phyloP scores from a whole-genome alignment of 2,888 invertebrate genomes.

The Chironomus riparius region DNA sequence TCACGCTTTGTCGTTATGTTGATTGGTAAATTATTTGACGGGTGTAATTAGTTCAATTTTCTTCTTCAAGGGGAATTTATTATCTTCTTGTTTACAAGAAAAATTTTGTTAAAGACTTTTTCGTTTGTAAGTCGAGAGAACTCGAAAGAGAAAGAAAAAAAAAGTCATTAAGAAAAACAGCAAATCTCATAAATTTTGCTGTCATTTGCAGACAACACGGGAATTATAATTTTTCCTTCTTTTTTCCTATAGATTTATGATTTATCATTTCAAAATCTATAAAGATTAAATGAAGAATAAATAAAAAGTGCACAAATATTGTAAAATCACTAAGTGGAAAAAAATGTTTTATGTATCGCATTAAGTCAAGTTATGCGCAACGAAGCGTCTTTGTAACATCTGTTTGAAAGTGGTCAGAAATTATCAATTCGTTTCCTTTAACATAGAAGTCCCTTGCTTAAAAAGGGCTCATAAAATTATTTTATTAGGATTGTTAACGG shows the following conservation, averaged over 20 bases:
- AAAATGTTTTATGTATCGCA: neutral
- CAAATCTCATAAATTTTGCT: conserved; percentile 25
- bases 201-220: conserved; percentile 22
- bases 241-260: conserved; percentile 7
- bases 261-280: conserved; percentile 4
- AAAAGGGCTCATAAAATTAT: neutral
- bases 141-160: neutral
- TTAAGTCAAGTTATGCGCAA: conserved; percentile 10
- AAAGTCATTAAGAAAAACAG: conserved; percentile 23
- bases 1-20: conserved; percentile 10
- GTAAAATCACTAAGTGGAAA: conserved; percentile 8
- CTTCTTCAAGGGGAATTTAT: neutral
- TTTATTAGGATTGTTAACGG: conserved; percentile 7
- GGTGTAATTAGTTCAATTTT: conserved; percentile 21
- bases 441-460: no score
- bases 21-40: conserved; percentile 18
- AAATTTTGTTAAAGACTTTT: no score
- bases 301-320: neutral
- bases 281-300: neutral
- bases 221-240: no score
- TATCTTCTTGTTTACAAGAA: neutral
- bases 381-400: conserved; percentile 14
- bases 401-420: conserved; percentile 27
- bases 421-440: conserved; percentile 17
- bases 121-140: neutral